phyloP scores from a whole-genome alignment of 2,797 vertebrate species.

The Oryzias dopingdopingensis region DNA sequence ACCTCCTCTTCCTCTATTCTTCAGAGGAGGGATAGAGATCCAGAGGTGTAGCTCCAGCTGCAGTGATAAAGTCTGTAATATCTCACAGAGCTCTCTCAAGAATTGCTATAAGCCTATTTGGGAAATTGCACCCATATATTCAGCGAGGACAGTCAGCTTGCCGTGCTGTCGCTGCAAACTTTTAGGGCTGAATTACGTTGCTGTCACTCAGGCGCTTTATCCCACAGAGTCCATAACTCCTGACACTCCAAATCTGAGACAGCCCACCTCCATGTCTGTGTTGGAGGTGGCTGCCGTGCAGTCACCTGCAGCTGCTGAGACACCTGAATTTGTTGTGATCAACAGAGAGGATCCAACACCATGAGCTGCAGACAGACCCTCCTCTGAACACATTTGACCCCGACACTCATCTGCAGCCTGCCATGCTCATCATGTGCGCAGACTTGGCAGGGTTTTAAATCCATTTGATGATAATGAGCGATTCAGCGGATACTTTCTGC shows the following conservation, averaged over 20 bases:
- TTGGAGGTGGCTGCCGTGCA: constrained; percentile 52
- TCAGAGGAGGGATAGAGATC: constrained; percentile 55
- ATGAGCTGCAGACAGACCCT: not conserved
- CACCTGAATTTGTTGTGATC: constrained; percentile 10
- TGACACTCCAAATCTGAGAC: constrained; percentile 59
- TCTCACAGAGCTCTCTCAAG: constrained; percentile 80
- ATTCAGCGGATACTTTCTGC: constrained; percentile 49
- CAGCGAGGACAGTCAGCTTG: constrained; percentile 77
- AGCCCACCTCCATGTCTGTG: constrained; percentile 17
- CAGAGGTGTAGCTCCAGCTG: constrained; percentile 71
- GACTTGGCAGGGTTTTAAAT: constrained; percentile 53
- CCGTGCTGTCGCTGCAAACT: constrained; percentile 80
- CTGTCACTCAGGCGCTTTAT: constrained; percentile 79
- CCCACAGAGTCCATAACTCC: constrained; percentile 80
- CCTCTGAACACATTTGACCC: constrained; percentile 38
- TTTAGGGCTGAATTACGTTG: constrained; percentile 80
- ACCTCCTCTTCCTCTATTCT: constrained; percentile 39
- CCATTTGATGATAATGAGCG: constrained; percentile 58
- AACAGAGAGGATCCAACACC: too few relatives aligned
- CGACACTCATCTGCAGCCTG: constrained; percentile 57
- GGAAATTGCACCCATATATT: constrained; percentile 84
- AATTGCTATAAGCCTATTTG: constrained; percentile 85
- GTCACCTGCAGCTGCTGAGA: constrained; percentile 54
- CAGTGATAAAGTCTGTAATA: constrained; percentile 85
- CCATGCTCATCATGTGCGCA: constrained; percentile 60